phyloP scores from a whole-genome alignment of 2,888 invertebrate species.

The Crossocerus cetratus region DNA sequence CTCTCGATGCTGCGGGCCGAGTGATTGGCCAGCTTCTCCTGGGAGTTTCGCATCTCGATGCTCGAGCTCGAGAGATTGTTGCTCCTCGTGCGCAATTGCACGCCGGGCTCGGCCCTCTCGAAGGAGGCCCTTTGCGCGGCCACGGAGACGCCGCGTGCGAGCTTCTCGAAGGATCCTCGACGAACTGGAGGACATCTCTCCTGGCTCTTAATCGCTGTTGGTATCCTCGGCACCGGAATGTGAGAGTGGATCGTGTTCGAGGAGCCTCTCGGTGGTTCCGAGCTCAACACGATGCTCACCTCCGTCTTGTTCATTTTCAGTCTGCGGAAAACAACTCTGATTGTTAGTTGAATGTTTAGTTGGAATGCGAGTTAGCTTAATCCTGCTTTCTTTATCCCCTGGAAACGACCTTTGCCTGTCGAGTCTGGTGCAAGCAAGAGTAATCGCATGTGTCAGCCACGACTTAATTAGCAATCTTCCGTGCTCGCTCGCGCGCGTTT shows the following conservation, averaged over 20 bases:
- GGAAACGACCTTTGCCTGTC: too few relatives aligned
- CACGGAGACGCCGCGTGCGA: slow-evolving; percentile 65
- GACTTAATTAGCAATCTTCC: too few relatives aligned
- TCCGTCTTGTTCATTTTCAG: slow-evolving; percentile 68
- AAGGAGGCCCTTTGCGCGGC: slow-evolving; percentile 74
- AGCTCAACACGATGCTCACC: slow-evolving; percentile 64
- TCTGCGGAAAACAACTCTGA: too few relatives aligned
- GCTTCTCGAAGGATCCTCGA: slow-evolving; percentile 62
- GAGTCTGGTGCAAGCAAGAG: too few relatives aligned
- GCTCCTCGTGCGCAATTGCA: slow-evolving; percentile 45
- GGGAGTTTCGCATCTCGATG: slow-evolving; percentile 47
- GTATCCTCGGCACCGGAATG: slow-evolving; percentile 71
- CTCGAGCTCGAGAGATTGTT: slow-evolving; percentile 48
- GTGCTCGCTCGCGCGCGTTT: too few relatives aligned
- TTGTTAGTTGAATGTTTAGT: too few relatives aligned
- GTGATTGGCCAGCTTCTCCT: slow-evolving; percentile 35
- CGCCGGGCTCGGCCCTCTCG: slow-evolving; percentile 68
- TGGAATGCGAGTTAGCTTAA: too few relatives aligned
- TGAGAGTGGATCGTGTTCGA: slow-evolving; percentile 69
- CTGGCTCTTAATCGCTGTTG: slow-evolving; percentile 59
- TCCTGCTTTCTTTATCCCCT: too few relatives aligned
- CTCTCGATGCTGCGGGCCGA: slow-evolving; percentile 27
- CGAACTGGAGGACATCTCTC: slow-evolving; percentile 63
- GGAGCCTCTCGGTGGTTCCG: slow-evolving; percentile 47
- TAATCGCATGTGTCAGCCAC: too few relatives aligned